Evolutionary conservation across 2,113 vertebrate species (phyloP).

Genomic region (Rhadina sibilatrix): DNA sequence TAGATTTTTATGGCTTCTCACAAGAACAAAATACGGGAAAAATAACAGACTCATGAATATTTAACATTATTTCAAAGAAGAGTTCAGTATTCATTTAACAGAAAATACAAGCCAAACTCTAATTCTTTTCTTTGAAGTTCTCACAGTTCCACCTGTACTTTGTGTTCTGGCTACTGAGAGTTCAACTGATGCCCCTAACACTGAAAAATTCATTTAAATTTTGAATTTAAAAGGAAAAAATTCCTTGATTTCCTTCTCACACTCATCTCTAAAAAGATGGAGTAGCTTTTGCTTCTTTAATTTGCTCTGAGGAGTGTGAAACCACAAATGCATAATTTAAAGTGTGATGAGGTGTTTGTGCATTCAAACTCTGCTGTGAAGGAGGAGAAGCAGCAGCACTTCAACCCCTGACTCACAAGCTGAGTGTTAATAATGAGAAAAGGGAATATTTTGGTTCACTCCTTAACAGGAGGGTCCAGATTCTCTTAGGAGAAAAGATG

Average conservation of each 20-base stretch:
- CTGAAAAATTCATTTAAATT: not conserved
- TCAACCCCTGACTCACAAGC: not conserved
- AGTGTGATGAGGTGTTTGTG: not conserved
- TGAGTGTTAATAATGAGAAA: not conserved
- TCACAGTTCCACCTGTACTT: not conserved
- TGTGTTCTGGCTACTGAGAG: not conserved
- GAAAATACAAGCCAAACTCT: not conserved
- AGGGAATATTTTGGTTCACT: not conserved
- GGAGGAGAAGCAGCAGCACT: not conserved
- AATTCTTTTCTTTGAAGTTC: not conserved
- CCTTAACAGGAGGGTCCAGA: not conserved
- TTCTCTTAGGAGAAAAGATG: not conserved
- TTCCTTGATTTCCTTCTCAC: not conserved
- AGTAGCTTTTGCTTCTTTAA: not conserved
- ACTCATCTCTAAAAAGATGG: not conserved
- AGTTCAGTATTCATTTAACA: not conserved
- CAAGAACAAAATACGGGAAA: not conserved
- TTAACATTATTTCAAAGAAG: not conserved
- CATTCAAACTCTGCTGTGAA: not conserved
- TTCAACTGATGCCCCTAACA: not conserved
- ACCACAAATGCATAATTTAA: not conserved
- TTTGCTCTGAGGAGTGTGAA: not conserved
- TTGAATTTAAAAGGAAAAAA: not conserved
- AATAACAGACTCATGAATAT: not conserved
- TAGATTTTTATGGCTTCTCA: slow-evolving; percentile 14